These are phyloP conservation scores for Pemphigus obesinymphae DNA, from an alignment of 1,140 invertebrate species.

Conservation along the genomic window DNA sequence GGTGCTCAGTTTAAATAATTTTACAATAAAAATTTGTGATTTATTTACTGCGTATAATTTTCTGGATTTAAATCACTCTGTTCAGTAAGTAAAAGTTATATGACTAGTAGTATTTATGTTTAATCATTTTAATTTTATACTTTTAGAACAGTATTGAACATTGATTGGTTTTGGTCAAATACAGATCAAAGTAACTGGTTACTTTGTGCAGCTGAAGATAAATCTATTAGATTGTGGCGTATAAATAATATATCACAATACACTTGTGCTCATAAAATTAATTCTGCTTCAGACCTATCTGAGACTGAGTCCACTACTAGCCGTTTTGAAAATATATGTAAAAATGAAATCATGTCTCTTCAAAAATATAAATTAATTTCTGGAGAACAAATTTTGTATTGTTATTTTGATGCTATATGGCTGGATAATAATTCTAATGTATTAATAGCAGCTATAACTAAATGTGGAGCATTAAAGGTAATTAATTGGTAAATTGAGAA, in stretches of 20 bases:
- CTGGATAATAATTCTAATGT: not conserved
- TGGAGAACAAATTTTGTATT: constrained; percentile 7
- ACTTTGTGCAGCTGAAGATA: constrained; percentile 9
- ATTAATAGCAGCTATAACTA: constrained; percentile 9
- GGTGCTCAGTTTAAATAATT: constrained; percentile 7
- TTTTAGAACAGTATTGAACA: not conserved
- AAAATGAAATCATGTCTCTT: not conserved
- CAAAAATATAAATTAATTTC: constrained; percentile 5
- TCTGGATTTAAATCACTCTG: constrained; percentile 4
- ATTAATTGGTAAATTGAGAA: not conserved
- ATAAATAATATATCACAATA: not conserved
- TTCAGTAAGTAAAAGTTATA: constrained; percentile 10
- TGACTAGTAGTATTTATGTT: not conserved
- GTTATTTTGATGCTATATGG: constrained; percentile 31
- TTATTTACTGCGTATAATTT: not conserved
- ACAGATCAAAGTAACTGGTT: constrained; percentile 14
- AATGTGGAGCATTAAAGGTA: constrained; percentile 33
- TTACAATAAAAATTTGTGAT: constrained; percentile 20
- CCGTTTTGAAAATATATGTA: not conserved
- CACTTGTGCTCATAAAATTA: not conserved
- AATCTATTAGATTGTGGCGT: constrained; percentile 25
- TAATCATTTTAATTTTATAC: not conserved
- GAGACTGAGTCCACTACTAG: too few relatives aligned
- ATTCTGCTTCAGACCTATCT: too few relatives aligned
- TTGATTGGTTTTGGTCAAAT: constrained; percentile 30